A percentile compares a stretch with the other conserved stretches of the same genome.
These are phyloP conservation scores for Drosophila maculinotata DNA, from an alignment of 2,888 invertebrate genomes.

Conservation along the genomic window DNA sequence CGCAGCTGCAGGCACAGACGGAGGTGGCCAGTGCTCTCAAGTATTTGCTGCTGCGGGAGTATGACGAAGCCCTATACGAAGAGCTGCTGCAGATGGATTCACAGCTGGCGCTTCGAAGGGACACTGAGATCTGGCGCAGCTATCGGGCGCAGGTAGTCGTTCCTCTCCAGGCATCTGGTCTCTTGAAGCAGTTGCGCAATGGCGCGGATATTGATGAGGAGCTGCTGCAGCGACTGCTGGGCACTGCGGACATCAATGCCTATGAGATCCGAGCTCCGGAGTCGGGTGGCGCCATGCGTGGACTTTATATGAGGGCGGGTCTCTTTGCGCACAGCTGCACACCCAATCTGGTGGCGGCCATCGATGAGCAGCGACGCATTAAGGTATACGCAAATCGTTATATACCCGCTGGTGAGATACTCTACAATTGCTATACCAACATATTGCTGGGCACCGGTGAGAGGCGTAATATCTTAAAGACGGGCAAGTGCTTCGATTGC, in stretches of 20 bases:
- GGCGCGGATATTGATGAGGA: slow-evolving; percentile 83
- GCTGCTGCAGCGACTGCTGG: slow-evolving; percentile 89
- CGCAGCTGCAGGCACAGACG: slow-evolving; percentile 62
- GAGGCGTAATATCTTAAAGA: slow-evolving; percentile 88
- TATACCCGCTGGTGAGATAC: slow-evolving; percentile 87
- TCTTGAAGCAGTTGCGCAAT: slow-evolving; percentile 60
- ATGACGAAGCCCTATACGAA: slow-evolving; percentile 84
- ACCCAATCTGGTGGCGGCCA: slow-evolving; percentile 90
- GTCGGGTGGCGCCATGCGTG: slow-evolving; percentile 86
- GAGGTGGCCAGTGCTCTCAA: slow-evolving; percentile 83
- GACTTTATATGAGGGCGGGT: slow-evolving; percentile 89
- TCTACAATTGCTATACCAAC: slow-evolving; percentile 90
- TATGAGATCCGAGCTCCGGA: slow-evolving; percentile 89
- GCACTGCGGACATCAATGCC: slow-evolving; percentile 91
- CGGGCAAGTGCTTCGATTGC: slow-evolving; percentile 92
- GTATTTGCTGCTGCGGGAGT: slow-evolving; percentile 86
- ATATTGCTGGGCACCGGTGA: slow-evolving; percentile 89
- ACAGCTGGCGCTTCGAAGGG: slow-evolving; percentile 86
- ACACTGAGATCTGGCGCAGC: slow-evolving; percentile 87
- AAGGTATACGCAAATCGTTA: slow-evolving; percentile 89
- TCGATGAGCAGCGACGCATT: slow-evolving; percentile 89
- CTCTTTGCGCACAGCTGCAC: slow-evolving; percentile 91
- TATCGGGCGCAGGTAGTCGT: slow-evolving; percentile 85
- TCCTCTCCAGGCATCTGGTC: slow-evolving; percentile 71
- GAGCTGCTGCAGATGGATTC: slow-evolving; percentile 87